Conservation (phyloP, 2,113 vertebrate species). For the Psilopsiagon aymara region DNA sequence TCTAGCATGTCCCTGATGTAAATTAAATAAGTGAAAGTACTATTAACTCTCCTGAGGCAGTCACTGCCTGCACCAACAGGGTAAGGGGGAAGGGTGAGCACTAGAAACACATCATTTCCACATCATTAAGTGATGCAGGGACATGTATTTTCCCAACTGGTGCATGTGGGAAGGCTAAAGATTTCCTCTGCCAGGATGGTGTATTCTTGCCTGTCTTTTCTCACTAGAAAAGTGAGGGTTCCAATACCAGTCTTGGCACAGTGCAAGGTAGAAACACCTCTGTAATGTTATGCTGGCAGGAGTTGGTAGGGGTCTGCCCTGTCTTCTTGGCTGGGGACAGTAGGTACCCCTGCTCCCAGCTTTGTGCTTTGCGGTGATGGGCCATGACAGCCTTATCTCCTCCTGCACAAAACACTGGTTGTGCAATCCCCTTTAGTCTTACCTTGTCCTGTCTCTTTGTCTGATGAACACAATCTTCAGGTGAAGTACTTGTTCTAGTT, state of each 20-base stretch:
- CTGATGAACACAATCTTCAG: not conserved
- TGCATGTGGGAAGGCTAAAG: not conserved
- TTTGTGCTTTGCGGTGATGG: not conserved
- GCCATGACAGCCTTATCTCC: not conserved
- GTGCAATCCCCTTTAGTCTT: fast-evolving
- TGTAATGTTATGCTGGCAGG: not conserved
- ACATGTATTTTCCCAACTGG: not conserved
- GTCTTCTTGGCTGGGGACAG: not conserved
- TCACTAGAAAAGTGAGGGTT: not conserved
- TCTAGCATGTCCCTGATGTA: conserved; percentile 1
- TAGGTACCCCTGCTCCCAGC: not conserved
- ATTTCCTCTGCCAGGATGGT: not conserved
- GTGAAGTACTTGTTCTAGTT: not conserved
- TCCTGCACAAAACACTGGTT: fast-evolving
- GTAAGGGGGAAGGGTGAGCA: not conserved
- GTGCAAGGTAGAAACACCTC: not conserved
- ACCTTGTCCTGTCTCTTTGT: not conserved
- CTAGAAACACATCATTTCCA: not conserved
- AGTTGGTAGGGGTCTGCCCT: not conserved
- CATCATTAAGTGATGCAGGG: not conserved
- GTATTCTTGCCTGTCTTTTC: not conserved
- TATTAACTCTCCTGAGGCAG: conserved; percentile 13
- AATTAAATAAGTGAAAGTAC: conserved; percentile 32
- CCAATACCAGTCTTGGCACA: not conserved
- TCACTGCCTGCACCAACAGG: not conserved